A percentile compares a stretch with the other conserved stretches of the same genome.
Evolutionary conservation across 2,888 invertebrate genomes (phyloP).

Genomic region (Onchidella celtica): DNA sequence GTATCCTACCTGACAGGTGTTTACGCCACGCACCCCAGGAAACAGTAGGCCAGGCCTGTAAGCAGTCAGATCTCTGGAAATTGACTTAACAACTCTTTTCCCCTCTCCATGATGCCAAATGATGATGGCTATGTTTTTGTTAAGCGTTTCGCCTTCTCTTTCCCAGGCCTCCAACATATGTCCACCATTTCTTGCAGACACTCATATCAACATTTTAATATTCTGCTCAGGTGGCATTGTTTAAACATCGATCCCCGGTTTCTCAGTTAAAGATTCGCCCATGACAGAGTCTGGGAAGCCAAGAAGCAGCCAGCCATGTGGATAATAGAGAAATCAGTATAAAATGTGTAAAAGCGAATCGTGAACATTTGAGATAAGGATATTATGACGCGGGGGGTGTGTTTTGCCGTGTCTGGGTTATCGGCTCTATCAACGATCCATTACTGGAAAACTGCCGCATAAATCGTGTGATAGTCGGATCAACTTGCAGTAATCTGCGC

Average conservation of each 20-base stretch:
- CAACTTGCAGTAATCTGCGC: not conserved
- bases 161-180: not conserved
- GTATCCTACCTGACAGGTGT: conserved; percentile 8
- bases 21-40: conserved; percentile 14
- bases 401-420: not conserved
- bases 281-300: no score
- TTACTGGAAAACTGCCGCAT: not conserved
- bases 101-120: not conserved
- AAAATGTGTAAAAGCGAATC: not conserved
- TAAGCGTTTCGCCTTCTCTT: not conserved
- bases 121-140: not conserved
- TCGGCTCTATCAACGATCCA: not conserved
- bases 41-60: not conserved
- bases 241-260: not conserved
- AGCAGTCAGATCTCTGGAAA: not conserved
- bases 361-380: not conserved
- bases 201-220: conserved; percentile 12
- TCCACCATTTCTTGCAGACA: not conserved
- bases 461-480: not conserved
- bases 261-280: no score
- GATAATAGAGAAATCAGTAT: not conserved
- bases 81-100: not conserved
- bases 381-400: not conserved
- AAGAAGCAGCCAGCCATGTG: no score
- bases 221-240: not conserved